Evolutionary conservation across 2,113 vertebrate species (phyloP).

Genomic region (Ceuthmochares aereus): DNA sequence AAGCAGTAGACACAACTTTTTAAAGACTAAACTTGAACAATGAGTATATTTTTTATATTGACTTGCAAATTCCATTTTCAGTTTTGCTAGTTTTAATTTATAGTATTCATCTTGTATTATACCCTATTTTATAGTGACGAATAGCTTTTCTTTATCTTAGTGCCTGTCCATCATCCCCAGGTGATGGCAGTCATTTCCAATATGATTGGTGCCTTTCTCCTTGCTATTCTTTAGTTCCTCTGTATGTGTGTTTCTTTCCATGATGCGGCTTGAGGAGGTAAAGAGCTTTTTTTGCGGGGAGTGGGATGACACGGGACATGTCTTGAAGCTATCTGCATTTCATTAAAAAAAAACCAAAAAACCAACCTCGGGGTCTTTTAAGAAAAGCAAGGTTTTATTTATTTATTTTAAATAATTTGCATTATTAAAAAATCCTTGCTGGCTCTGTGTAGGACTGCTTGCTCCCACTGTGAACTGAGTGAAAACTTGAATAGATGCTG

Average conservation of each 20-base stretch:
- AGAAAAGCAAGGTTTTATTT: neutral
- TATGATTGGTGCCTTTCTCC: neutral
- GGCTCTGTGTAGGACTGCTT: neutral
- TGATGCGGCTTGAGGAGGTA: neutral
- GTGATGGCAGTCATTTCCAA: neutral
- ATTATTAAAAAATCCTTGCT: neutral
- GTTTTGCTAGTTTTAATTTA: neutral
- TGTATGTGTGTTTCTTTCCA: neutral
- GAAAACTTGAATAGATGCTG: neutral
- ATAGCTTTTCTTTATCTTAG: neutral
- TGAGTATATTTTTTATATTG: neutral
- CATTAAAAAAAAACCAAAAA: neutral
- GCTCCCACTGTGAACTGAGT: neutral
- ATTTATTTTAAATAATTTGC: neutral
- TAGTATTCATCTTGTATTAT: neutral
- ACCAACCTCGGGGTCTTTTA: neutral
- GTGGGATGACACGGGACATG: neutral
- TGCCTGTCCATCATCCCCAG: neutral
- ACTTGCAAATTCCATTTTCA: neutral
- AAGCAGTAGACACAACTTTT: neutral
- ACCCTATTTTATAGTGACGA: neutral
- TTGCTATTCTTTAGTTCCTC: neutral
- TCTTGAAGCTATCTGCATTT: neutral
- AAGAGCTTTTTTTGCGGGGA: neutral
- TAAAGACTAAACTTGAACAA: neutral